Conservation (phyloP, 2,888 invertebrate species). For the Saturnia japonica region DNA sequence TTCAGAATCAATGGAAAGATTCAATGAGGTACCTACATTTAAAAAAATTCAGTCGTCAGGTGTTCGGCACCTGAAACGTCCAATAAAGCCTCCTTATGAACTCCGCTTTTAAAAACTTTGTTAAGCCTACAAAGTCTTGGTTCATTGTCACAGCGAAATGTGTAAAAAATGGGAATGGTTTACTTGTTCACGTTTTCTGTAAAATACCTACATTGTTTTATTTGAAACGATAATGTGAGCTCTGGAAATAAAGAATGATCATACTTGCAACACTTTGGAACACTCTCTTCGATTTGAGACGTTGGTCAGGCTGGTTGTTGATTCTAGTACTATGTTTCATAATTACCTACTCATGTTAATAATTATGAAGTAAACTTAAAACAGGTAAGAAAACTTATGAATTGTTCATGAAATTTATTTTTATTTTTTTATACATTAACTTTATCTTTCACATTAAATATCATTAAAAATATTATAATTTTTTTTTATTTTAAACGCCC, state of each 20-base stretch:
- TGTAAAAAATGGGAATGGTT: constrained; percentile 35
- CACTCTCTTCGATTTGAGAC: too few relatives aligned
- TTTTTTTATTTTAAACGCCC: constrained; percentile 26
- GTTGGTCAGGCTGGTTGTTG: too few relatives aligned
- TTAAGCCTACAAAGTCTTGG: constrained; percentile 53
- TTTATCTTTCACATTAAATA: too few relatives aligned
- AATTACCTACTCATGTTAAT: too few relatives aligned
- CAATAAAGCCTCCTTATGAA: constrained; percentile 75
- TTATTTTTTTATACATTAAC: not conserved
- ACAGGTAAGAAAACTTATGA: not conserved
- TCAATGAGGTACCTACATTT: constrained; percentile 56
- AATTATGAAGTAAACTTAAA: too few relatives aligned
- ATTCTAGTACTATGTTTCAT: too few relatives aligned
- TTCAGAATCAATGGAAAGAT: constrained; percentile 50
- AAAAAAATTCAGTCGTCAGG: constrained; percentile 71
- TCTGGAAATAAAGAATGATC: too few relatives aligned
- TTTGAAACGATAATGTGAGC: too few relatives aligned
- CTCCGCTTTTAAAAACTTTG: constrained; percentile 69
- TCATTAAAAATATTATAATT: too few relatives aligned
- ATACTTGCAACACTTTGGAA: too few relatives aligned
- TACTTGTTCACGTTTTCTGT: not conserved
- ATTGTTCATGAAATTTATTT: not conserved
- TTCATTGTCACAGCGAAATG: constrained; percentile 47
- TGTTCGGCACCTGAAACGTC: constrained; percentile 69
- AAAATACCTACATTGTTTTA: not conserved